Base-by-base conservation (phyloP, 2,797 vertebrate species). In the Simalia tracyae region DNA sequence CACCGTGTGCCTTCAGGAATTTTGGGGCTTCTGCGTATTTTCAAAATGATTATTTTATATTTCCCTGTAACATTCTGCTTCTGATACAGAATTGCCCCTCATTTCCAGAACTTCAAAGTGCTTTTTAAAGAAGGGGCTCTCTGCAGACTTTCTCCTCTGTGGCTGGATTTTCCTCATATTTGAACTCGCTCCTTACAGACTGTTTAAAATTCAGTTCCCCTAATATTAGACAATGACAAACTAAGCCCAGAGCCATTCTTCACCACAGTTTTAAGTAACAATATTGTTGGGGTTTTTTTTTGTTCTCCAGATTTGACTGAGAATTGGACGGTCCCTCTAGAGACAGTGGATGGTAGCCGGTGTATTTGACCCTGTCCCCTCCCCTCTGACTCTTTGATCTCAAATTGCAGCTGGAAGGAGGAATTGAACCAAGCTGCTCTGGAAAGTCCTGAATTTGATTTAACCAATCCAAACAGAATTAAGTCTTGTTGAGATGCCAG, bases 231-330 rank as follows among this genome's bases (percentile, higher is more conserved):
- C 91, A 92, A 94, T 95, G 95, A 92, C 93, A 93, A 89, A 95
- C 93, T 92, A 93, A 90, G 93, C 93, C 93, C 59, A 9, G 89
- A 93, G 95, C 84, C 91, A 93, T 95, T 94, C 95, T 92, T 94
- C 92, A 89, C 91, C 60, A 88, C 68, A 94, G 10, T 24, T 28
- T 76, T 76, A 64, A 85, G 57, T 57, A 86, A 86, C 24, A 86
- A 24, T 28, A 36, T 26, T 17, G 17, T 50, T 63, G 31, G 64
- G 50, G 64, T 15, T 14, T 42, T 59, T 56, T 54, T n/a, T 63
- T 46, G 91, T 36, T 92, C 64, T 95, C 86, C 57, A 93, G 94
- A 94, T 95, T 95, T 96, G 93, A 92, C 19, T 8, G 84, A 93
- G 91, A 93, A 95, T 93, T 87, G 96, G 95, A 95, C 85, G 60